These are phyloP conservation scores for Sturnira hondurensis DNA, from an alignment of 2,113 vertebrate genomes.

Conservation along the genomic window DNA sequence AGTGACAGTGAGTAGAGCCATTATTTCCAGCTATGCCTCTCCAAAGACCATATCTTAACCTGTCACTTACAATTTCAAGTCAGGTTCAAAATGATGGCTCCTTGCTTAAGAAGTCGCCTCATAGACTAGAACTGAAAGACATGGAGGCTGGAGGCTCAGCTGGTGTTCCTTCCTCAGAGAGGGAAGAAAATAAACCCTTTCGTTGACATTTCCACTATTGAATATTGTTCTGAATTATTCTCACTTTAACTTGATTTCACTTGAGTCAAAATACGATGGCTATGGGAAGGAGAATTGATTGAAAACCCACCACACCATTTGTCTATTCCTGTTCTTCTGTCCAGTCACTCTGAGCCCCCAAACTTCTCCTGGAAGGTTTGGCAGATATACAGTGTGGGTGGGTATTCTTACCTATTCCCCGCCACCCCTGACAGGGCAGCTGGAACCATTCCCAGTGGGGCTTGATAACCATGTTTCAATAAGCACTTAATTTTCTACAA, in stretches of 20 bases:
- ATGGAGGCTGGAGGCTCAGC: background rate
- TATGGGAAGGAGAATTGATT: background rate
- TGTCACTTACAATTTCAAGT: background rate
- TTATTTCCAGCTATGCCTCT: background rate
- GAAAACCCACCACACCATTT: background rate
- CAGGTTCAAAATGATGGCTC: background rate
- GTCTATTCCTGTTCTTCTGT: background rate
- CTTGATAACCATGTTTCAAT: background rate
- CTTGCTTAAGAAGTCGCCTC: background rate
- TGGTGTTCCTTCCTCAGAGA: no score
- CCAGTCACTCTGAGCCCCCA: background rate
- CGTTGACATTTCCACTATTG: background rate
- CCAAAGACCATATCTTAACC: background rate
- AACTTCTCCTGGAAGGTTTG: background rate
- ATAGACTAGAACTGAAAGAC: background rate
- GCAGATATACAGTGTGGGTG: background rate
- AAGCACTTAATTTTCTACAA: conserved; percentile 23
- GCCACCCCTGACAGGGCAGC: background rate
- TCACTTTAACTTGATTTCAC: background rate
- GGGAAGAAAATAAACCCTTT: background rate
- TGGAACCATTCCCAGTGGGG: background rate
- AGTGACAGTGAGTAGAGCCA: background rate
- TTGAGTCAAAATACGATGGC: background rate
- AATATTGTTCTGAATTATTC: background rate
- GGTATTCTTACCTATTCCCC: background rate